Percentiles rank a stretch among this genome's conserved stretches.
phyloP scores from a whole-genome alignment of 2,888 invertebrate species.

The Phyllotreta striolata region DNA sequence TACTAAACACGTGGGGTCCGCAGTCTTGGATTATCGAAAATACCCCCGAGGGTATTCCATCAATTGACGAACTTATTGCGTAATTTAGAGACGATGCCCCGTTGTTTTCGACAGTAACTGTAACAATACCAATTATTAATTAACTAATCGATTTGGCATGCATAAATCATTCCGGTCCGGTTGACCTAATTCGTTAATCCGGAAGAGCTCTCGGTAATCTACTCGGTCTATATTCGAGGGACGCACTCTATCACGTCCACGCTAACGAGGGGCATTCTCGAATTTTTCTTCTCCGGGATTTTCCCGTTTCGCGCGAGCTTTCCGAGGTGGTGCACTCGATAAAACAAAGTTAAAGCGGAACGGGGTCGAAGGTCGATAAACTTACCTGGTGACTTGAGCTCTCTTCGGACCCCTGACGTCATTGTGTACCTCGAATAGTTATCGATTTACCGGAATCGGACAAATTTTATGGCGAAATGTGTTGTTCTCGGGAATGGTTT shows the following conservation, averaged over 20 bases:
- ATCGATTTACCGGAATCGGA: slow-evolving; percentile 25
- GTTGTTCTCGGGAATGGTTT: neutral
- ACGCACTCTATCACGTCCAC: too few relatives aligned
- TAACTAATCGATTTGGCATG: too few relatives aligned
- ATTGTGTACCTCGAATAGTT: slow-evolving; percentile 19
- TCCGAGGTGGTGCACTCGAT: slow-evolving; percentile 18
- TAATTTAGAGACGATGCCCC: slow-evolving; percentile 42
- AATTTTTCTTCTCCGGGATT: too few relatives aligned
- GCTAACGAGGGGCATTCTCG: too few relatives aligned
- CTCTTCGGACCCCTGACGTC: slow-evolving; percentile 19
- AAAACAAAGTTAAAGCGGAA: slow-evolving; percentile 21
- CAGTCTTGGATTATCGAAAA: slow-evolving; percentile 45
- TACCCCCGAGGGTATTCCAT: slow-evolving; percentile 42
- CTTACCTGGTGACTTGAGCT: slow-evolving; percentile 23
- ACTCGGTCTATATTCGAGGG: too few relatives aligned
- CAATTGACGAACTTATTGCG: slow-evolving; percentile 45
- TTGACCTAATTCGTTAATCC: too few relatives aligned
- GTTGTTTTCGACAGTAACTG: slow-evolving; percentile 43
- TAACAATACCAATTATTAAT: slow-evolving; percentile 34
- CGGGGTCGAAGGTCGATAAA: slow-evolving; percentile 30
- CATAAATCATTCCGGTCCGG: too few relatives aligned
- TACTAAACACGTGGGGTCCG: slow-evolving; percentile 43
- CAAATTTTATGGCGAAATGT: slow-evolving; percentile 21
- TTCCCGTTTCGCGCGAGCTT: neutral
- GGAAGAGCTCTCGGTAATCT: too few relatives aligned